Evolutionary conservation across 2,797 vertebrate genomes (phyloP).

Genomic region (Adelosebastes latens): DNA sequence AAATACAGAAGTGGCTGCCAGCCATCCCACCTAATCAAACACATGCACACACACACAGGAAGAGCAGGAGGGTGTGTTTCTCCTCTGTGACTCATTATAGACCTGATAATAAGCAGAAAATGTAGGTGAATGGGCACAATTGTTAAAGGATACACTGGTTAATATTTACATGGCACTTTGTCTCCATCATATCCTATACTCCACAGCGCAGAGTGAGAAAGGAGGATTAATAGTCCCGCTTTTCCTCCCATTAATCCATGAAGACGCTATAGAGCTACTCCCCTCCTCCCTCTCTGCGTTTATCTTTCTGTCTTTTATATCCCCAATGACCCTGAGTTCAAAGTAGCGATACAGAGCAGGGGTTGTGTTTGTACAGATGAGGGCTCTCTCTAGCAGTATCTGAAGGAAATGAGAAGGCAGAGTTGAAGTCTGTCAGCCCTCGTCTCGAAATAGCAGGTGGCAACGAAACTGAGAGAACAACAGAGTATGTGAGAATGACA

Average conservation of each 20-base stretch:
- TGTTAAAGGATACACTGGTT: conserved; percentile 65
- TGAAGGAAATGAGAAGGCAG: conserved; percentile 51
- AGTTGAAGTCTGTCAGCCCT: conserved; percentile 59
- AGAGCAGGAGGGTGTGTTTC: conserved; percentile 21
- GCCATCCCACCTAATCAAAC: conserved; percentile 54
- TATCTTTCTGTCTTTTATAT: conserved; percentile 29
- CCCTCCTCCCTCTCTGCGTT: conserved; percentile 21
- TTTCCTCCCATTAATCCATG: conserved; percentile 64
- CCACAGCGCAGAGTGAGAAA: conserved; percentile 21
- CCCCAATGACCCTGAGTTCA: conserved; percentile 38
- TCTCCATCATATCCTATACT: conserved; percentile 60
- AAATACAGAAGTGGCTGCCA: conserved; percentile 54
- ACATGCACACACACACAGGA: conserved; percentile 20
- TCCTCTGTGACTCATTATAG: conserved; percentile 81
- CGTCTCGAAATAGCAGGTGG: conserved; percentile 72
- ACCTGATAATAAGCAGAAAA: conserved; percentile 73
- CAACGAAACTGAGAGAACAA: conserved; percentile 50
- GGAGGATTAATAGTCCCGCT: conserved; percentile 61
- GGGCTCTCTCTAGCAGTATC: conserved; percentile 41
- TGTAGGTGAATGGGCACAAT: conserved; percentile 67
- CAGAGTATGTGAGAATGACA: conserved; percentile 11
- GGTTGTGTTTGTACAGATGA: conserved; percentile 50
- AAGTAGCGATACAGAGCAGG: conserved; percentile 29
- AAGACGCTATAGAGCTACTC: conserved; percentile 39
- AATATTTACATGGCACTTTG: conserved; percentile 78